These are phyloP conservation scores for Rhinella marina DNA, from an alignment of 2,797 vertebrate species.

Conservation along the genomic window DNA sequence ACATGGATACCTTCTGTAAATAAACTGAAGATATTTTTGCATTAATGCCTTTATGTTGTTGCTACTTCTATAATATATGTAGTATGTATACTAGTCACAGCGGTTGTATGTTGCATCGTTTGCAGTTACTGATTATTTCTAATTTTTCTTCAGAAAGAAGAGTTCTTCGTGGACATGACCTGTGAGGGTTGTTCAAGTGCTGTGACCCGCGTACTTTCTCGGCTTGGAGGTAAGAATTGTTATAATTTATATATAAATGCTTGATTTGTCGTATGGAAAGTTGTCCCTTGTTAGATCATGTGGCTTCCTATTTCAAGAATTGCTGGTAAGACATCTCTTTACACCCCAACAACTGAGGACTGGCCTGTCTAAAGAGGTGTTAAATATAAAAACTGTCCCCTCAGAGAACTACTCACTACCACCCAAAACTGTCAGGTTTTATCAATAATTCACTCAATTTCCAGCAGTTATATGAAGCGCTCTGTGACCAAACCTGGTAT, in stretches of 20 bases:
- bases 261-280: neutral
- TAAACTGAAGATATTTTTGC: too few relatives aligned
- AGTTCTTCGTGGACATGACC: slow-evolving; percentile 95
- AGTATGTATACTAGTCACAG: neutral
- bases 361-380: neutral
- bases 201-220: slow-evolving; percentile 86
- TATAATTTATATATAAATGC: neutral
- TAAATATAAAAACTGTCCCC: too few relatives aligned
- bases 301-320: neutral
- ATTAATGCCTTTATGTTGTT: too few relatives aligned
- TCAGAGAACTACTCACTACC: too few relatives aligned
- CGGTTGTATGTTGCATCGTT: neutral
- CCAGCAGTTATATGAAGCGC: too few relatives aligned
- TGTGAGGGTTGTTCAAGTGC: slow-evolving; percentile 93
- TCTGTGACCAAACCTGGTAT: too few relatives aligned
- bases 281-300: neutral
- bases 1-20: too few relatives aligned
- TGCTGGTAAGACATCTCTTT: too few relatives aligned
- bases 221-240: slow-evolving; percentile 74
- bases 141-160: slow-evolving; percentile 82
- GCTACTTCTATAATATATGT: too few relatives aligned
- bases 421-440: too few relatives aligned
- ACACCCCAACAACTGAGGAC: neutral
- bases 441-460: too few relatives aligned
- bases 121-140: neutral